A percentile compares a stretch with the other conserved stretches of the same genome.
phyloP scores from a whole-genome alignment of 2,113 vertebrate genomes.

The Charina bottae region DNA sequence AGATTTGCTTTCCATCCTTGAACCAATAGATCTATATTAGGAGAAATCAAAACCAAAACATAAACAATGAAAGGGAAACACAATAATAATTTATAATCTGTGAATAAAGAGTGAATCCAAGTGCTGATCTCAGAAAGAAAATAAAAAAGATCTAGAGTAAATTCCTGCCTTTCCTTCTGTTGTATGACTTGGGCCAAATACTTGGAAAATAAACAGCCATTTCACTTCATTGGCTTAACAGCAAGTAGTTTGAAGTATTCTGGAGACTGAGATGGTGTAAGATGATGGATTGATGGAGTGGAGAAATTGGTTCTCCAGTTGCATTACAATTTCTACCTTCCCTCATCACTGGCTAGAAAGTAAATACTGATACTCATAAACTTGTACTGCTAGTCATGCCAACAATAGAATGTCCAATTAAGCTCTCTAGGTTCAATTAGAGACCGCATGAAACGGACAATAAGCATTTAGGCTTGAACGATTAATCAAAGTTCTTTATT shows the following conservation, averaged over 20 bases:
- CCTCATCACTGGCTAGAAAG: background rate
- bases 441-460: background rate
- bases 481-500: background rate
- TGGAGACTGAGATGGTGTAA: background rate
- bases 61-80: background rate
- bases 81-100: background rate
- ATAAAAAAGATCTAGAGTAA: background rate
- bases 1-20: conserved; percentile 99
- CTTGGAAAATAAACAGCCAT: background rate
- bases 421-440: background rate
- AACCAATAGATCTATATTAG: conserved; percentile 93
- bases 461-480: background rate
- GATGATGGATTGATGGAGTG: too few species aligned
- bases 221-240: background rate
- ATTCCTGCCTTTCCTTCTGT: background rate
- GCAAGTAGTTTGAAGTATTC: background rate
- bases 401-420: background rate
- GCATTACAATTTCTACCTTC: background rate
- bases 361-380: background rate
- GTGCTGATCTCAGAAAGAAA: background rate
- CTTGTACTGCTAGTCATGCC: background rate
- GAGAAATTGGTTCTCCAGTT: background rate
- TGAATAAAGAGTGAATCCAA: conserved; percentile 10
- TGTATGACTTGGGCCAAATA: background rate
- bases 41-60: conserved; percentile 25